Evolutionary conservation across 92 coral and sea anemone genomes (phyloP).

Genomic region (Scolanthus callimorphus): DNA sequence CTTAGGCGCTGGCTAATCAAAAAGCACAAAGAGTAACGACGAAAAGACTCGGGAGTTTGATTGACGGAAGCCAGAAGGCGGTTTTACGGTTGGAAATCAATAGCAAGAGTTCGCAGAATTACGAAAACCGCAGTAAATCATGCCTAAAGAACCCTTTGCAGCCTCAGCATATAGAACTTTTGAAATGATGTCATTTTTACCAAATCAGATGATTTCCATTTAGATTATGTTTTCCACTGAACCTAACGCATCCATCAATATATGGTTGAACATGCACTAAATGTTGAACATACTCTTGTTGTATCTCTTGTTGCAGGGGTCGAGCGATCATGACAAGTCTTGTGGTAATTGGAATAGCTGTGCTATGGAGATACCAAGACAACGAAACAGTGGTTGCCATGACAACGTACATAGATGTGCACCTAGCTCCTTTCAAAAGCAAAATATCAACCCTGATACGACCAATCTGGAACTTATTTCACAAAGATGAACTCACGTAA

Average conservation of each 20-base stretch:
- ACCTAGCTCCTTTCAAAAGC: constrained; percentile 1
- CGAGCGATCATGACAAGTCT: constrained; percentile 43
- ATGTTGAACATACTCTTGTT: not conserved
- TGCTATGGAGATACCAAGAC: constrained; percentile 71
- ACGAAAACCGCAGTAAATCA: too few species aligned
- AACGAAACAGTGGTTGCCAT: constrained; percentile 23
- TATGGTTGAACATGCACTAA: too few species aligned
- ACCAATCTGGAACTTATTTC: constrained; percentile 12
- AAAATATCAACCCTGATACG: constrained; percentile 2
- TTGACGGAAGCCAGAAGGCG: too few species aligned
- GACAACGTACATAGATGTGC: constrained; percentile 4
- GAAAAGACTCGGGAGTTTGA: too few species aligned
- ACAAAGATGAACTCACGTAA: constrained; percentile 17
- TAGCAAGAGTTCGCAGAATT: too few species aligned
- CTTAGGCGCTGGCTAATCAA: too few species aligned
- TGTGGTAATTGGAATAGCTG: constrained; percentile 24
- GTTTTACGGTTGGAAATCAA: too few species aligned
- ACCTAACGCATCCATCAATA: too few species aligned
- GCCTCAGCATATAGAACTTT: too few species aligned
- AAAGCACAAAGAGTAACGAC: too few species aligned
- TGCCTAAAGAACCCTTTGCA: too few species aligned
- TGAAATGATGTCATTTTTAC: too few species aligned
- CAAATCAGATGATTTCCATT: not conserved
- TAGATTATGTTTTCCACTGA: not conserved
- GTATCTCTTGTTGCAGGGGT: constrained; percentile 19